Conservation (phyloP, 2,113 vertebrate genomes). For the Antechinus stuartii region DNA sequence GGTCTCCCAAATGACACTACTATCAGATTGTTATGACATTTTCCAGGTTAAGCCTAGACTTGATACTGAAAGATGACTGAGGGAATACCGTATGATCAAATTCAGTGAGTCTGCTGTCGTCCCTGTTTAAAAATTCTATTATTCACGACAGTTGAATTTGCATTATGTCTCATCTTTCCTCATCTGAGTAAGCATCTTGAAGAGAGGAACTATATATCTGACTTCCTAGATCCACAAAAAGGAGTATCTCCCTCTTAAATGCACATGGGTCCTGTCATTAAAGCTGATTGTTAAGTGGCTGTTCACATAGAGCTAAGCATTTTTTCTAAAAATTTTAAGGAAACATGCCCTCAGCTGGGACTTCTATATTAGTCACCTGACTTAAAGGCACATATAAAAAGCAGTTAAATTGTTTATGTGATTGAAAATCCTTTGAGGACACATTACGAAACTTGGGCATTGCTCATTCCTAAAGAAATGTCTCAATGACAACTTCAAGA, state of each 20-base stretch:
- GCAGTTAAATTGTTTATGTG: not conserved
- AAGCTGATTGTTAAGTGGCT: not conserved
- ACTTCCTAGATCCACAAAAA: not conserved
- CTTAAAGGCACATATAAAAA: not conserved
- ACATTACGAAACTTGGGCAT: not conserved
- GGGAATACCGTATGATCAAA: not conserved
- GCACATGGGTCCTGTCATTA: not conserved
- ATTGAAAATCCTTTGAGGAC: not conserved
- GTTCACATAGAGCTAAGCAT: not conserved
- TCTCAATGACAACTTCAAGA: constrained; percentile 27
- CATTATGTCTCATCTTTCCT: not conserved
- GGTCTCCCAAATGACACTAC: not conserved
- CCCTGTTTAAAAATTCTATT: not conserved
- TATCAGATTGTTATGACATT: not conserved
- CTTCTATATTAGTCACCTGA: not conserved
- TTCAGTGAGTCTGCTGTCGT: not conserved
- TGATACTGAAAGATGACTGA: not conserved
- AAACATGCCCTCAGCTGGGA: not conserved
- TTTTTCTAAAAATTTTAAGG: not conserved
- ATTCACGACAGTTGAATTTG: not conserved
- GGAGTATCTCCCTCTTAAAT: not conserved
- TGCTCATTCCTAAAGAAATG: not conserved
- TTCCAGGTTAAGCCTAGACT: not conserved
- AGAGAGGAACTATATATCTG: not conserved
- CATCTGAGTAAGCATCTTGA: not conserved